Percentiles rank a stretch among this genome's conserved stretches.
phyloP scores from a whole-genome alignment of 2,888 invertebrate genomes.

The Erannis defoliaria region DNA sequence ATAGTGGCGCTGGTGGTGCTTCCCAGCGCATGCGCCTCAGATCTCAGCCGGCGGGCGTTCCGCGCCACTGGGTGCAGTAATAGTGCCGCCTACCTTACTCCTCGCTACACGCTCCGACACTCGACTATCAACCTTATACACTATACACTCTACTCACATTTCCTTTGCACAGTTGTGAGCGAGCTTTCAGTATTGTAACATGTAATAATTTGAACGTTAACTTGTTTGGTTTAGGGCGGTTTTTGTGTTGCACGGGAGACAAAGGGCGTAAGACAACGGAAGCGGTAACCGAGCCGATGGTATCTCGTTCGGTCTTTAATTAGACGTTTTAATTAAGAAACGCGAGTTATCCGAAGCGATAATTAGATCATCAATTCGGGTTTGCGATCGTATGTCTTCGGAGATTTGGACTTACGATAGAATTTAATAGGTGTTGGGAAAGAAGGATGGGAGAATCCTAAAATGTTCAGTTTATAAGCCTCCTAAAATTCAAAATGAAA shows the following conservation, averaged over 20 bases:
- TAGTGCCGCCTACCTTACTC: conserved; percentile 73
- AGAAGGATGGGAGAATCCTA: no score
- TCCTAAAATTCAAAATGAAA: no score
- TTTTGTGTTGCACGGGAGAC: conserved; percentile 34
- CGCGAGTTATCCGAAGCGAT: conserved; percentile 70
- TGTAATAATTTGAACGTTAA: conserved; percentile 44
- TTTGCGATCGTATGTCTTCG: conserved; percentile 45
- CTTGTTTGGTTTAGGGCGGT: conserved; percentile 5
- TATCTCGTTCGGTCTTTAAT: conserved; percentile 71
- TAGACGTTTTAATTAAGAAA: conserved; percentile 79
- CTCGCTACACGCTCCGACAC: conserved; percentile 23
- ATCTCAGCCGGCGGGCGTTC: conserved; percentile 84
- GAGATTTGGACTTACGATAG: neutral
- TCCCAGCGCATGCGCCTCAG: conserved; percentile 65
- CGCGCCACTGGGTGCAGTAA: conserved; percentile 74
- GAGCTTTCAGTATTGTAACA: conserved; percentile 19
- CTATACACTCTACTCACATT: conserved; percentile 22
- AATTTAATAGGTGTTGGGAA: neutral
- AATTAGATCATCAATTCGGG: conserved; percentile 75
- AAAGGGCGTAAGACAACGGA: conserved; percentile 74
- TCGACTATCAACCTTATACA: conserved; percentile 25
- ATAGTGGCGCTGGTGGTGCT: conserved; percentile 61
- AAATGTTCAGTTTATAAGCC: no score
- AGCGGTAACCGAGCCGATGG: conserved; percentile 58
- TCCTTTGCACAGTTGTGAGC: neutral